phyloP scores from a whole-genome alignment of 2,888 invertebrate genomes.

The Oscheius myriophilus region DNA sequence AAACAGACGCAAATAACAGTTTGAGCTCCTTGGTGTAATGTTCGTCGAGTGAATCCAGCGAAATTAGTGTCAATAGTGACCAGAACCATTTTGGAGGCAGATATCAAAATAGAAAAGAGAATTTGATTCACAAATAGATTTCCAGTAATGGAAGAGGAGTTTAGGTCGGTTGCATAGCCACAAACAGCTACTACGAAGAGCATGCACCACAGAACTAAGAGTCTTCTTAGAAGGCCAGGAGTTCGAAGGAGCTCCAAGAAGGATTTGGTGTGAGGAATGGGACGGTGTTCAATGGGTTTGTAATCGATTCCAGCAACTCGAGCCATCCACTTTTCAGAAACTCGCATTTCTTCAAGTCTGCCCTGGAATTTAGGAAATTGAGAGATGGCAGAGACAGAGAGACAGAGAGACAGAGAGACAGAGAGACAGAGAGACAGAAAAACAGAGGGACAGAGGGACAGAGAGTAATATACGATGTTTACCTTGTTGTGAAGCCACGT shows the following conservation, averaged over 20 bases:
- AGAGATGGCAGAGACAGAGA: background rate
- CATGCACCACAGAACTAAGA: conserved; percentile 66
- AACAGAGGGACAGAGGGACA: too few relatives aligned
- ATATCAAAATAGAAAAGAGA: conserved; percentile 63
- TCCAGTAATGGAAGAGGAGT: conserved; percentile 62
- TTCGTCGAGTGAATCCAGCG: conserved; percentile 59
- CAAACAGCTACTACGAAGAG: conserved; percentile 64
- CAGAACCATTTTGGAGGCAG: conserved; percentile 65
- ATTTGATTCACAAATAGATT: conserved; percentile 66
- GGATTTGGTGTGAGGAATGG: conserved; percentile 57
- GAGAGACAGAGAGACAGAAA: conserved; percentile 10
- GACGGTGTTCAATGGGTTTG: conserved; percentile 55
- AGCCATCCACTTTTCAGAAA: conserved; percentile 63
- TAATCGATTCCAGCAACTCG: conserved; percentile 62
- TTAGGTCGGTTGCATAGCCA: conserved; percentile 67
- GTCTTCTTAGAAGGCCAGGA: conserved; percentile 46
- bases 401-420: conserved; percentile 17
- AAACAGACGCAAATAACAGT: conserved; percentile 63
- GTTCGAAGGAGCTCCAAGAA: conserved; percentile 53
- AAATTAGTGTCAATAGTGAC: conserved; percentile 59
- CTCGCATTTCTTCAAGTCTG: conserved; percentile 59
- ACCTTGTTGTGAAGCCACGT: conserved; percentile 66
- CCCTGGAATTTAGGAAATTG: conserved; percentile 33
- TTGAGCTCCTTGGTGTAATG: conserved; percentile 66
- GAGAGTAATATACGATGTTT: background rate